These are phyloP conservation scores for Calypte anna DNA, from an alignment of 2,113 vertebrate species.

Conservation along the genomic window DNA sequence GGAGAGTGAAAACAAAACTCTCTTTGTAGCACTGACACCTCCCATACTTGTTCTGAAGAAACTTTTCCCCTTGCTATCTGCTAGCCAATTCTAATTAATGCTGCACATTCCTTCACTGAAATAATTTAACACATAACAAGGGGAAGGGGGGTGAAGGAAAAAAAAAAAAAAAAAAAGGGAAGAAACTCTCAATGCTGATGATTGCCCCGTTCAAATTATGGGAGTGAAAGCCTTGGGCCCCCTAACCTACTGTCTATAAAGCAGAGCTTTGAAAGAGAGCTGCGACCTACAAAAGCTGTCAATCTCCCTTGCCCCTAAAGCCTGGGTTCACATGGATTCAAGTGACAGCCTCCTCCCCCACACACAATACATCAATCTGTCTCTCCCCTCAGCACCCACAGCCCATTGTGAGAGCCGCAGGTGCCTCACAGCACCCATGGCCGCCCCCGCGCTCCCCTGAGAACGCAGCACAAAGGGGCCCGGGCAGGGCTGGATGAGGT, in stretches of 20 bases:
- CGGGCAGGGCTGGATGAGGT: conserved; percentile 84
- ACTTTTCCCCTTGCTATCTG: conserved; percentile 94
- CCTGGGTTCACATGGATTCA: conserved; percentile 97
- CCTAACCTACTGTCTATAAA: conserved; percentile 97
- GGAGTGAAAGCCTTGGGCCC: conserved; percentile 82
- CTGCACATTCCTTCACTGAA: conserved; percentile 94
- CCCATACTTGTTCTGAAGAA: conserved; percentile 94
- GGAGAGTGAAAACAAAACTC: conserved; percentile 93
- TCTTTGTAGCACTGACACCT: conserved; percentile 96
- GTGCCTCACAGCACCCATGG: conserved; percentile 96
- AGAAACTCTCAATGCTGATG: conserved; percentile 82
- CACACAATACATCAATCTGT: conserved; percentile 99
- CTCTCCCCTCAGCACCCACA: conserved; percentile 91
- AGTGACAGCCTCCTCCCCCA: conserved; percentile 93
- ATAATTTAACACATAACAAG: conserved; percentile 98
- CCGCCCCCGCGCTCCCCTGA: conserved; percentile 86
- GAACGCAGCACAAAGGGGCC: conserved; percentile 90
- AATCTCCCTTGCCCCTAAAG: conserved; percentile 93
- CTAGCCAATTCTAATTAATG: conserved; percentile 99
- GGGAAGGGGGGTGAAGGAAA: conserved; percentile 79
- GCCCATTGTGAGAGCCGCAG: conserved; percentile 94
- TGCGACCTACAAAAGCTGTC: conserved; percentile 98
- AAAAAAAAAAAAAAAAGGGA: conserved; percentile 48
- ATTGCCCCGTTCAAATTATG: conserved; percentile 84
- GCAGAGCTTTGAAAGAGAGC: conserved; percentile 93